phyloP scores from a whole-genome alignment of 2,113 vertebrate genomes.

The Onychorhynchus coronatus region DNA sequence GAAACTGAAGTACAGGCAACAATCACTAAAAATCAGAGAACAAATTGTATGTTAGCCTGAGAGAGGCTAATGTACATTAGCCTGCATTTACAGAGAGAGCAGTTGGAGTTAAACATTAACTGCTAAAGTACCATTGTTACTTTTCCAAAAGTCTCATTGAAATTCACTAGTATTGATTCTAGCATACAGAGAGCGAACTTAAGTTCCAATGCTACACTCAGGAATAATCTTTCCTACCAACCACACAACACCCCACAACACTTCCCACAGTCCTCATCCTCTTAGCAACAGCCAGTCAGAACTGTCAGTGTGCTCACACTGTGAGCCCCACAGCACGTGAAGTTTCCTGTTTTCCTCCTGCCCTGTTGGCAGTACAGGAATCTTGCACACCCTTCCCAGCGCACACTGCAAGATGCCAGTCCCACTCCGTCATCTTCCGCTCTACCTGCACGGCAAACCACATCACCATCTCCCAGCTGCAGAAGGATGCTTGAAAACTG shows the following conservation, averaged over 20 bases:
- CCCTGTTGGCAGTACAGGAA: neutral
- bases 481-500: neutral
- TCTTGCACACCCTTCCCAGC: neutral
- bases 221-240: neutral
- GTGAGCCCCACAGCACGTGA: neutral
- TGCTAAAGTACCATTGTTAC: neutral
- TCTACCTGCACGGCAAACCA: neutral
- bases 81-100: neutral
- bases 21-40: neutral
- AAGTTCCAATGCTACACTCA: neutral
- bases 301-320: neutral
- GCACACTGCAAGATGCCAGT: neutral
- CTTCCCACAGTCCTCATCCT: neutral
- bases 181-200: neutral
- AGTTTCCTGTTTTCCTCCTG: neutral
- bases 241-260: neutral
- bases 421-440: neutral
- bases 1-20: neutral
- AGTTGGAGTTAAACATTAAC: neutral
- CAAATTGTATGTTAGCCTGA: neutral
- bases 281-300: neutral
- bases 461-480: rapidly evolving
- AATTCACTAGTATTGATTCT: neutral
- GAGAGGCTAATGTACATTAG: neutral
- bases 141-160: neutral